phyloP scores from a whole-genome alignment of 1,140 invertebrate species.

The Cherax destructor region DNA sequence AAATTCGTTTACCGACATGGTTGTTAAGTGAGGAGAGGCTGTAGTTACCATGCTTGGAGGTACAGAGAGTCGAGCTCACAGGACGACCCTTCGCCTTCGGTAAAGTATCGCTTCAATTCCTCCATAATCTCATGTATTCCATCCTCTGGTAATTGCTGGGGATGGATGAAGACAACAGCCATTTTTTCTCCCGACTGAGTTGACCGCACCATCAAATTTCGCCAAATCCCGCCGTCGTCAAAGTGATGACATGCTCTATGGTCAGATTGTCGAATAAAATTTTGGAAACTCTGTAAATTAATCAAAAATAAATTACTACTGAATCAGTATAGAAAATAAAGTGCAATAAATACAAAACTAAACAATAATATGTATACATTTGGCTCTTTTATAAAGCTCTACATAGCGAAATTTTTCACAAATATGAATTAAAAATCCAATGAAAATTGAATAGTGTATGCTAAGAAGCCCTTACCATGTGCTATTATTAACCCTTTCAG shows the following conservation, averaged over 20 bases:
- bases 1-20: too few species aligned
- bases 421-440: too few species aligned
- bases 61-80: slow-evolving; percentile 73
- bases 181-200: slow-evolving; percentile 76
- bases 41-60: slow-evolving; percentile 74
- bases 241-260: slow-evolving; percentile 76
- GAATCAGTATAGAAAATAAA: too few species aligned
- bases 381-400: too few species aligned
- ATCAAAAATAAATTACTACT: neutral
- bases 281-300: slow-evolving; percentile 76
- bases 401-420: too few species aligned
- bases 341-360: too few species aligned
- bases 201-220: slow-evolving; percentile 77
- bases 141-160: slow-evolving; percentile 74
- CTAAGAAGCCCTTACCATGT: too few species aligned
- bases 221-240: slow-evolving; percentile 78
- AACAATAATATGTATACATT: too few species aligned
- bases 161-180: slow-evolving; percentile 77
- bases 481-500: too few species aligned
- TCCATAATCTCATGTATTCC: slow-evolving; percentile 48
- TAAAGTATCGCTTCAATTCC: slow-evolving; percentile 71
- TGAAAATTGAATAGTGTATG: too few species aligned
- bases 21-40: too few species aligned
- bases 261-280: slow-evolving; percentile 75
- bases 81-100: slow-evolving; percentile 68